Percentiles rank a stretch among this genome's conserved stretches.
Evolutionary conservation across 2,113 vertebrate species (phyloP).

Genomic region (Atractosteus spatula): DNA sequence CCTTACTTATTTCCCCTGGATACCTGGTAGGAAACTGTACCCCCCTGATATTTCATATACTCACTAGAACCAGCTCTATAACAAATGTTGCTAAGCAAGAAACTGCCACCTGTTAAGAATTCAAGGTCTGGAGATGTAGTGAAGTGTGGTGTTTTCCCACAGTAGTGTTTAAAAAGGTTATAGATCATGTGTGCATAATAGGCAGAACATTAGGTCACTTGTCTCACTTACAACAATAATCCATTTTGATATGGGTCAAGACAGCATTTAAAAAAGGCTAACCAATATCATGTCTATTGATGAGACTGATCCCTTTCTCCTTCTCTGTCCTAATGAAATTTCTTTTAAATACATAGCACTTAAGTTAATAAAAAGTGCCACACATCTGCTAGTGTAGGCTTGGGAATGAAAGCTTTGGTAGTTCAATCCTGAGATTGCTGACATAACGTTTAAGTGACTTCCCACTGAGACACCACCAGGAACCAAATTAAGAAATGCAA

Average conservation of each 20-base stretch:
- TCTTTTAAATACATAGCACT: constrained; percentile 69
- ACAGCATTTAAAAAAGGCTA: constrained; percentile 58
- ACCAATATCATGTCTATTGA: constrained; percentile 75
- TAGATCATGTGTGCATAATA: constrained; percentile 81
- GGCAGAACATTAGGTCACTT: constrained; percentile 82
- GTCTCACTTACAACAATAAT: constrained; percentile 87
- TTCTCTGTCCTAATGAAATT: constrained; percentile 80
- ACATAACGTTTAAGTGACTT: constrained; percentile 74
- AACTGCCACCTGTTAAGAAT: constrained; percentile 81
- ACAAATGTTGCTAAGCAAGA: constrained; percentile 82
- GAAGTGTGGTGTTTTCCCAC: constrained; percentile 80
- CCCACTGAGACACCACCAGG: constrained; percentile 58
- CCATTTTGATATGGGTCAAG: constrained; percentile 81
- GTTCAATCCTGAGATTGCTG: constrained; percentile 70
- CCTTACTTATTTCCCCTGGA: constrained; percentile 59
- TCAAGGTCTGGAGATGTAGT: constrained; percentile 56
- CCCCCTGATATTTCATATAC: constrained; percentile 71
- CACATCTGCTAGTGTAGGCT: constrained; percentile 72
- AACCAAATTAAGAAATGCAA: constrained; percentile 73
- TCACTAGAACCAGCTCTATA: constrained; percentile 47
- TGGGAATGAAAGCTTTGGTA: constrained; percentile 69
- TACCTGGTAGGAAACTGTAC: constrained; percentile 76
- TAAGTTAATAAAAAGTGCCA: constrained; percentile 85
- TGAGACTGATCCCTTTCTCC: constrained; percentile 73
- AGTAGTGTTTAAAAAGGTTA: constrained; percentile 82